Evolutionary conservation across 2,797 vertebrate species (phyloP), one percentile per base, ranked within the genome.

Genomic region (Lutjanus argentimaculatus): DNA sequence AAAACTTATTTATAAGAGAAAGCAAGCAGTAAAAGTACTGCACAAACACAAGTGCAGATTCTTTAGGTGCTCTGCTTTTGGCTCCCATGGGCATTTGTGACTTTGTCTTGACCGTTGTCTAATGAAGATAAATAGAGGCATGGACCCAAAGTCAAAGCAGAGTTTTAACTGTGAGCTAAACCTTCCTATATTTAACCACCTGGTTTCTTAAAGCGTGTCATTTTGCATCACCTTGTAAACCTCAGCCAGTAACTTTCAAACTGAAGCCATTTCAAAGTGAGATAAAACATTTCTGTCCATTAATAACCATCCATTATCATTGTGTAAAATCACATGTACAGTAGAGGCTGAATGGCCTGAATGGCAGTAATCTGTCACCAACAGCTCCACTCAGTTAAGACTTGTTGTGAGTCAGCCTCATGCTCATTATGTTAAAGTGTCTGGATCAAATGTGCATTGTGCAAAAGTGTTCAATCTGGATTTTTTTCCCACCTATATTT

Each of bases 111-210:
- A 65, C 19, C 8, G 1, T 25, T 61, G 8, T 69, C 14, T 22
- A 55, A 77, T 63, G 49, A 69, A 62, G 48, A 62, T 17, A 17
- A 63, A 69, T 21, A 21, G 7, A 76, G 30, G 12, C 21, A 61
- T 42, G 16, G 6, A 16, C 36, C 68, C 36, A 30, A 45, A 45
- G 49, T 68, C 56, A 56, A 42, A 64, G n/a, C 49, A 55, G 17
- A 59, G 73, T 51, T 49, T 65, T 64, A 53, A 25, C 12, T 55
- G 1, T 55, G 21, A 64, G 40, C 12, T 55, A 52, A 53, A n/a
- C n/a, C 1, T 59, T 67, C 7, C 17, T 25, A 2, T 22, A 7
- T 57, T 21, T 21, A 42, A 42, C 49, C 30, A 42, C 12, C 9
- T 42, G 25, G 11, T 36, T 67, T 53, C 46, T 49, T 49, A 19